Conservation (phyloP, 1,140 invertebrate genomes). For the Caenorhabditis briggsae region DNA sequence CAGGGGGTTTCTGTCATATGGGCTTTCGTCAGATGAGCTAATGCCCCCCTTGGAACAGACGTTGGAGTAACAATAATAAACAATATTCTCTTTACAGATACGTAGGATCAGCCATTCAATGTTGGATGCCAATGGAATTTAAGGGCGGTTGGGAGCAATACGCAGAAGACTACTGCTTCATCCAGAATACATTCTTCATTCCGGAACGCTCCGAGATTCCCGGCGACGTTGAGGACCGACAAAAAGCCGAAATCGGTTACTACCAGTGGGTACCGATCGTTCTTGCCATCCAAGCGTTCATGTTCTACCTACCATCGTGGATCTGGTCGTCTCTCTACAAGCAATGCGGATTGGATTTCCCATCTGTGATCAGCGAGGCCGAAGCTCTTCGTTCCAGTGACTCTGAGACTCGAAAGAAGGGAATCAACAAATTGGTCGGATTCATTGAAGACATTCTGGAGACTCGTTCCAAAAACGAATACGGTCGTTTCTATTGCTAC, state of each 20-base stretch:
- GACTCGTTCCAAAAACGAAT: constrained; percentile 66
- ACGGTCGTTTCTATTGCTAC: constrained; percentile 68
- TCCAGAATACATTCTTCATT: constrained; percentile 78
- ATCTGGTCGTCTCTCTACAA: constrained; percentile 80
- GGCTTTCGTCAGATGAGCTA: no score
- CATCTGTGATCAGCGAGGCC: constrained; percentile 73
- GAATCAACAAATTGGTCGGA: constrained; percentile 68
- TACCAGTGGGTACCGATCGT: constrained; percentile 78
- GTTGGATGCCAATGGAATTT: constrained; percentile 75
- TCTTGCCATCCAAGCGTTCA: constrained; percentile 79
- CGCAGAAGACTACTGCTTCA: constrained; percentile 78
- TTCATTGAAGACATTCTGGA: constrained; percentile 75
- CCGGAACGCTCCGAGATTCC: constrained; percentile 75
- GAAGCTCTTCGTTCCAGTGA: constrained; percentile 67
- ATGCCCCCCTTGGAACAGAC: no score
- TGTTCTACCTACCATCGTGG: constrained; percentile 81
- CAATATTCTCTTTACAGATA: constrained; percentile 66
- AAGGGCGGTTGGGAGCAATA: constrained; percentile 78
- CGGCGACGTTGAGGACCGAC: constrained; percentile 70
- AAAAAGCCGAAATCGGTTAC: constrained; percentile 75
- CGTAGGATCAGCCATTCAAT: constrained; percentile 75
- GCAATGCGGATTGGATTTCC: constrained; percentile 79
- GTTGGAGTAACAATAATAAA: background rate
- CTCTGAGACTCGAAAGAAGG: constrained; percentile 66
- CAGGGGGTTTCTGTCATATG: background rate